Conservation (phyloP, 2,888 invertebrate species). For the Dolomedes plantarius region DNA sequence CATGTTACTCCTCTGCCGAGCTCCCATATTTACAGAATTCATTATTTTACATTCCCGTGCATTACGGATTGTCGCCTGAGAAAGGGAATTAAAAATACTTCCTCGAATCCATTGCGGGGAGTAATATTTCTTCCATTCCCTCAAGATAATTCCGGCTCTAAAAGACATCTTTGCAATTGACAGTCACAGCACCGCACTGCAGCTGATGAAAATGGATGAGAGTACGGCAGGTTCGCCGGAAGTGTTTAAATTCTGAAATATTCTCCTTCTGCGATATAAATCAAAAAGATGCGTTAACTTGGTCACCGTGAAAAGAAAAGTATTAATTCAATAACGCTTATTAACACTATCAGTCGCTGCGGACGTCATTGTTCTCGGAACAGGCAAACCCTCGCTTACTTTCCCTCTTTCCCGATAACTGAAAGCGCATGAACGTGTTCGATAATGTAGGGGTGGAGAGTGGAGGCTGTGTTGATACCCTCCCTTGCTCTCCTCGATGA, state of each 20-base stretch:
- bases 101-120: background rate
- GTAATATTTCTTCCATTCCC: background rate
- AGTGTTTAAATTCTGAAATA: background rate
- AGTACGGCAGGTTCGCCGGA: background rate
- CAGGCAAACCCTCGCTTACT: background rate
- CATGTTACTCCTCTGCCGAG: no score
- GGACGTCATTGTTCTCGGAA: conserved; percentile 4
- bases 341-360: conserved; percentile 2
- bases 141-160: background rate
- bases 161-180: background rate
- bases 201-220: background rate
- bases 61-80: no score
- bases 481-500: conserved; percentile 36
- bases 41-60: no score
- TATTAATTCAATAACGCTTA: conserved; percentile 7
- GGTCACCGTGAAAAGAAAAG: background rate
- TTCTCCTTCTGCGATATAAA: background rate
- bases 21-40: no score
- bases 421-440: conserved; percentile 30
- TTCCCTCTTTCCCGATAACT: conserved; percentile 38
- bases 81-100: background rate
- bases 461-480: background rate
- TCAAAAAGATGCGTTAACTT: background rate
- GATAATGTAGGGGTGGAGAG: conserved; percentile 42
- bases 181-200: background rate